Base-by-base conservation (phyloP, 2,797 vertebrate genomes). In the Tenualosa ilisha region DNA sequence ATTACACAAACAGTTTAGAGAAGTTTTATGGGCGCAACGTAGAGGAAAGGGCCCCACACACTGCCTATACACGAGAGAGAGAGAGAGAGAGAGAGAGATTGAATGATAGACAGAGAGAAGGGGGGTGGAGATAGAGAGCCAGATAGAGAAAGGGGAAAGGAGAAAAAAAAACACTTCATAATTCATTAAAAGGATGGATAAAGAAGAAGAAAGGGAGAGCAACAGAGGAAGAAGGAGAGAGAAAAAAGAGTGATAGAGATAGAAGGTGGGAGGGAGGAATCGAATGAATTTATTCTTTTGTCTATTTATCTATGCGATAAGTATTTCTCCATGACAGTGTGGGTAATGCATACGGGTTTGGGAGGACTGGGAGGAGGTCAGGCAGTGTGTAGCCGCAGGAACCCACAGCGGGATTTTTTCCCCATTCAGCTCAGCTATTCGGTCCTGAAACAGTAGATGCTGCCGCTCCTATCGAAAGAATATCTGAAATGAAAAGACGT, bases 1-100 rank as follows among this genome's bases (percentile, higher is more conserved):
- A 93, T 95, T 94, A 93, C 84, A 93, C 92, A 94, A 95, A 95
- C 94, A 93, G 92, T 95, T 94, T 94, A 89, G 89, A 93, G 89
- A 92, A 90, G 90, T 94, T 94, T 94, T 94, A 96, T 94, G 89
- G 94, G 92, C 91, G 91, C 89, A 93, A 93, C 94, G 90, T 89
- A 90, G 88, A 92, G 91, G 90, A 93, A 89, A 87, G 85, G 83
- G 81, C 85, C 89, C 53, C 83, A 68, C 26, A 72, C 86, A 7
- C 79, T 40, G 75, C 72, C 90, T 90, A 86, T 87, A 87, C 86
- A 86, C 84, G 26, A 72, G 12, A 72, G 65, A 72, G 65, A 68
- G 63, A 31, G 24, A 26, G 63, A 63, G 61, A 63, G 31, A n/a
- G 65, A 72, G 11, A 11, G 65, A 72, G 65, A 40, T 26, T 40